Base-by-base conservation (phyloP, 2,888 invertebrate species). In the Acanthosoma haemorrhoidale region DNA sequence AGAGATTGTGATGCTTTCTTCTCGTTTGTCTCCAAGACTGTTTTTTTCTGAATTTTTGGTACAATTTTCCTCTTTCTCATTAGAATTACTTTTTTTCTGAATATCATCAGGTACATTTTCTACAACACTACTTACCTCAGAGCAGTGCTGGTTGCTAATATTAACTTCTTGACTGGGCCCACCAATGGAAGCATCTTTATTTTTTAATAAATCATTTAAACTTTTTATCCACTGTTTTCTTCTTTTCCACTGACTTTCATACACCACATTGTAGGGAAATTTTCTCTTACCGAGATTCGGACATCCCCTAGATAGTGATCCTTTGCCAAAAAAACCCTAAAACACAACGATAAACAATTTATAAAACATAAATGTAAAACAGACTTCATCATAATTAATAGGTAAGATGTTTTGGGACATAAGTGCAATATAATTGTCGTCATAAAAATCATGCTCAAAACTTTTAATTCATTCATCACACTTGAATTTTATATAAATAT, bases 241-340 rank as follows among this genome's bases (percentile, higher is more conserved):
- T 74, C 83, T 83, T 21, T 82, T 73, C 80, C 85, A 86, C 75
- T 88, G 88, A 73, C 88, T 82, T 73, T 84, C 83, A 70, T 86
- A 80, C 75, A 88, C 80, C 74, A 87, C 81, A 69, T 18, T 34
- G 6, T 6, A 9, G 9, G 15, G 31, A 4, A 51, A 80, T 73
- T 76, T 80, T 57, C 76, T 76, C 75, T 79, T 81, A 32, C 79
- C 79, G 73, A 79, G 81, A 32, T 78, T 80, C 71, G 83, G 87
- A 75, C 80, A 82, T 21, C 85, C 84, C 38, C 86, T 82, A 0
- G 89, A 88, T 41, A 83, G 78, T 6, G 86, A 85, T 1, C 88
- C 89, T 81, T 90, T 91, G 0, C 92, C 92, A 80, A 88, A 92
- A 78, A 84, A 88, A 0, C 92, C 92, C 81, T 82, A 58, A 4